Evolutionary conservation across 2,113 vertebrate species (phyloP).

Genomic region (Leucoraja erinaceus): DNA sequence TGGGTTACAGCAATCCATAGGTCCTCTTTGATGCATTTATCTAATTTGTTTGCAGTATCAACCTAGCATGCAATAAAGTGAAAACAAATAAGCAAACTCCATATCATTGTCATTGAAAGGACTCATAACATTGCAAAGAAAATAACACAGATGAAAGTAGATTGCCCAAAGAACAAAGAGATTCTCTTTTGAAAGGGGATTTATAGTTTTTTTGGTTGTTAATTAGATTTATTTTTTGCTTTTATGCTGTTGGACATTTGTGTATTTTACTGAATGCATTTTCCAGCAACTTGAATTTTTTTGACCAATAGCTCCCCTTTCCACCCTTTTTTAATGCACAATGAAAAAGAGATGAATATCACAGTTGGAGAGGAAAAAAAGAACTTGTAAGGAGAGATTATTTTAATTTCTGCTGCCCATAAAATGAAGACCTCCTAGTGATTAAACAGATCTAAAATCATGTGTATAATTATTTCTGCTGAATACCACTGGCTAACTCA

Average conservation of each 20-base stretch:
- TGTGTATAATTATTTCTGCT: slow-evolving; percentile 27
- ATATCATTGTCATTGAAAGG: background rate
- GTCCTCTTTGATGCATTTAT: background rate
- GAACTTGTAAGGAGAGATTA: background rate
- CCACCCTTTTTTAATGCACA: background rate
- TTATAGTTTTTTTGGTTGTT: background rate
- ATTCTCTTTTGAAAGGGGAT: slow-evolving; percentile 1
- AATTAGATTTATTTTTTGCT: background rate
- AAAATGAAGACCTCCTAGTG: slow-evolving; percentile 31
- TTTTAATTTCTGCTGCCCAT: slow-evolving; percentile 31
- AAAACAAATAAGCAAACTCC: slow-evolving; percentile 25
- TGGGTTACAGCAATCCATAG: background rate
- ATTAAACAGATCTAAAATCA: slow-evolving; percentile 3
- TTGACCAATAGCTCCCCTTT: background rate
- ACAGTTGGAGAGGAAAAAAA: slow-evolving; percentile 17
- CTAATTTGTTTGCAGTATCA: background rate
- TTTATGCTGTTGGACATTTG: background rate
- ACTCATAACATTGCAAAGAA: background rate
- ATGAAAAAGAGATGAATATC: slow-evolving; percentile 16
- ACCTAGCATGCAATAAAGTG: background rate
- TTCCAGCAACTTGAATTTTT: background rate
- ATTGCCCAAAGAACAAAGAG: background rate
- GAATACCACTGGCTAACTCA: slow-evolving; percentile 18
- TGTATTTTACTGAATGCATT: slow-evolving; percentile 1
- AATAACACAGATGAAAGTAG: background rate